A percentile compares a stretch with the other conserved stretches of the same genome.
Evolutionary conservation across 2,113 vertebrate species (phyloP).

Genomic region (Colinus virginianus): DNA sequence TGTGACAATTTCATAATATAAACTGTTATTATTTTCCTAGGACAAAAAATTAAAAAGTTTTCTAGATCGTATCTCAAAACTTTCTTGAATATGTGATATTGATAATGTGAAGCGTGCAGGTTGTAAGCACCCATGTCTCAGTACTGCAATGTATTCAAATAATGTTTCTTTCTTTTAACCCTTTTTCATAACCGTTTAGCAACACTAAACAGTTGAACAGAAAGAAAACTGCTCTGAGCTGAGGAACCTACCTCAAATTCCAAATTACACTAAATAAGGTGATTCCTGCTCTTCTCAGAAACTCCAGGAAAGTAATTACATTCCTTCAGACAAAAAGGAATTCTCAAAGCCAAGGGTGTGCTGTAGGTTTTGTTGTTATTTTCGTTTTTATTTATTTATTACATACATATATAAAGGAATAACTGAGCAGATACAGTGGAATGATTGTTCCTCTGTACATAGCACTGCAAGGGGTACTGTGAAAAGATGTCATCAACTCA

Average conservation of each 20-base stretch:
- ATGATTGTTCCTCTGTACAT: neutral
- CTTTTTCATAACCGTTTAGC: neutral
- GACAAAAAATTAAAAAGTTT: slow-evolving; percentile 4
- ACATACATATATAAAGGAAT: neutral
- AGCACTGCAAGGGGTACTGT: neutral
- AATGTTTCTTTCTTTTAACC: neutral
- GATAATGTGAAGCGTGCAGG: neutral
- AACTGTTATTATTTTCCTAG: slow-evolving; percentile 7
- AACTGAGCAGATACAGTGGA: neutral
- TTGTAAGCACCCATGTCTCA: neutral
- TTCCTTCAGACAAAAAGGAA: neutral
- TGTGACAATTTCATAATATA: slow-evolving; percentile 39
- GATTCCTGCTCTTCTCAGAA: neutral
- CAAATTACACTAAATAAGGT: neutral
- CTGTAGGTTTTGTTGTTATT: neutral
- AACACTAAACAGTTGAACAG: neutral
- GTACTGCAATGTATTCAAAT: neutral
- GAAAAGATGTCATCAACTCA: neutral
- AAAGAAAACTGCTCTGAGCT: neutral
- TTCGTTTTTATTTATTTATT: neutral
- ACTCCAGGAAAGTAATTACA: neutral
- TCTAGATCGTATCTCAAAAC: neutral
- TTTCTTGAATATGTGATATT: neutral
- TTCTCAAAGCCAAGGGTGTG: neutral
- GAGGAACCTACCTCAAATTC: neutral